phyloP scores from a whole-genome alignment of 2,888 invertebrate species.

The Euspilapteryx auroguttella region DNA sequence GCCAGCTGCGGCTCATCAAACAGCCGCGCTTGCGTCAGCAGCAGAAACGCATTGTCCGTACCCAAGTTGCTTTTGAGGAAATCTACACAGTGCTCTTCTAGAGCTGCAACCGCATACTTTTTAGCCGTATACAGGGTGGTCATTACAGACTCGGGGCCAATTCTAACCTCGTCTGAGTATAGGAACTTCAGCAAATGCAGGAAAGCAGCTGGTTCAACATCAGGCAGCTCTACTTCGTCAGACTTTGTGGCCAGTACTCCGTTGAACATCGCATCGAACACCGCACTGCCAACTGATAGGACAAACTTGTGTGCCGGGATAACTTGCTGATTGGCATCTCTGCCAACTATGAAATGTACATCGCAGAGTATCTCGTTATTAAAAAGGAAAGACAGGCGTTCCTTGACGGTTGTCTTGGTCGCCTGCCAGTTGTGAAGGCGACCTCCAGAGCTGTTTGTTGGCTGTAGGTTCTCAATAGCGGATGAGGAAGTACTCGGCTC shows the following conservation, averaged over 20 bases:
- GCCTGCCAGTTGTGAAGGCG: constrained; percentile 71
- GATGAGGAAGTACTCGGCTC: constrained; percentile 27
- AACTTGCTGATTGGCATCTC: constrained; percentile 66
- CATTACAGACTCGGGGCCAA: constrained; percentile 86
- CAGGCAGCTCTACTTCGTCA: constrained; percentile 77
- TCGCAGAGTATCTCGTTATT: constrained; percentile 62
- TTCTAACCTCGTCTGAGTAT: constrained; percentile 81
- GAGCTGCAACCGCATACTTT: constrained; percentile 82
- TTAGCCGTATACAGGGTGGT: constrained; percentile 84
- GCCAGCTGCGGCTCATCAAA: constrained; percentile 84
- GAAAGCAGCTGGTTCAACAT: constrained; percentile 83
- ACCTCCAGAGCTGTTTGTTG: constrained; percentile 40
- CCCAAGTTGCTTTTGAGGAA: constrained; percentile 74
- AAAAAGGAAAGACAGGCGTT: constrained; percentile 67
- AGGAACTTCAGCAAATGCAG: constrained; percentile 71
- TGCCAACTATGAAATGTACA: constrained; percentile 79
- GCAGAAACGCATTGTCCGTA: constrained; percentile 81
- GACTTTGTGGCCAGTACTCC: constrained; percentile 70
- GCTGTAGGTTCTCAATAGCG: constrained; percentile 38
- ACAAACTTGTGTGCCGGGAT: constrained; percentile 83
- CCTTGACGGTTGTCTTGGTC: constrained; percentile 73
- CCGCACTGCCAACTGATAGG: constrained; percentile 79
- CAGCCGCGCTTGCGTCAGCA: constrained; percentile 76
- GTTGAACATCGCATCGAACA: constrained; percentile 87
- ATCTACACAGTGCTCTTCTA: constrained; percentile 83